Percentiles rank a stretch among this genome's conserved stretches.
These are phyloP conservation scores for Peromyscus maniculatus DNA, from an alignment of 2,113 vertebrate species.

Conservation along the genomic window DNA sequence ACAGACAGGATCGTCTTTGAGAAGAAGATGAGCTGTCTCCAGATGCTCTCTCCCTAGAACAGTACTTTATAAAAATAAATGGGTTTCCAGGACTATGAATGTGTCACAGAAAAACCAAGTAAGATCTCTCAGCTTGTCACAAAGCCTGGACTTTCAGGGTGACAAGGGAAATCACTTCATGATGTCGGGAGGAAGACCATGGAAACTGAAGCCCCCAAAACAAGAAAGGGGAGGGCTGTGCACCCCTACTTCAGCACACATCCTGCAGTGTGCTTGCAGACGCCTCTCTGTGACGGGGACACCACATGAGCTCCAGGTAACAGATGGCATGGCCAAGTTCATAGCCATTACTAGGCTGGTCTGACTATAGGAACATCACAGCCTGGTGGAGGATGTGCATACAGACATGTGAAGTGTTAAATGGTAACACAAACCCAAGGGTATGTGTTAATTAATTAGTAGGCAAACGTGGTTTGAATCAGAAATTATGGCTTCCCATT, in stretches of 20 bases:
- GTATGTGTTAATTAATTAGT: not conserved
- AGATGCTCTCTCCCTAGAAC: slow-evolving; percentile 60
- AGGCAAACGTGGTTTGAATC: not conserved
- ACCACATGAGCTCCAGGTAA: not conserved
- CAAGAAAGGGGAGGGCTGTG: not conserved
- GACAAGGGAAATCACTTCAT: not conserved
- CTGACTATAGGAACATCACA: accelerated
- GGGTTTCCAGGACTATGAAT: slow-evolving; percentile 29
- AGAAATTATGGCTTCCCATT: not conserved
- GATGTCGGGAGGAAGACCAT: not conserved
- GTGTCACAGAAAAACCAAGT: slow-evolving; percentile 9
- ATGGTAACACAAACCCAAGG: not conserved
- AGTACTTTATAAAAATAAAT: slow-evolving; percentile 66
- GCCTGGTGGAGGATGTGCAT: no score
- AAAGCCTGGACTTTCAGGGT: not conserved
- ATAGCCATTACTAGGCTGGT: not conserved
- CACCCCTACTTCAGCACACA: not conserved
- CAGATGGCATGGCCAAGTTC: not conserved
- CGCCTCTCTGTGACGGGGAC: not conserved
- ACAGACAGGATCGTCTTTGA: slow-evolving; percentile 47
- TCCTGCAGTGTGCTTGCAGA: not conserved
- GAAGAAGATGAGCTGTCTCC: slow-evolving; percentile 56
- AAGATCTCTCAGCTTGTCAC: slow-evolving; percentile 13
- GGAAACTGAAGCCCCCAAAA: not conserved
- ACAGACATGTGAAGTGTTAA: not conserved